Conservation (phyloP, 2,113 vertebrate genomes). For the Cricetomys ansorgei region DNA sequence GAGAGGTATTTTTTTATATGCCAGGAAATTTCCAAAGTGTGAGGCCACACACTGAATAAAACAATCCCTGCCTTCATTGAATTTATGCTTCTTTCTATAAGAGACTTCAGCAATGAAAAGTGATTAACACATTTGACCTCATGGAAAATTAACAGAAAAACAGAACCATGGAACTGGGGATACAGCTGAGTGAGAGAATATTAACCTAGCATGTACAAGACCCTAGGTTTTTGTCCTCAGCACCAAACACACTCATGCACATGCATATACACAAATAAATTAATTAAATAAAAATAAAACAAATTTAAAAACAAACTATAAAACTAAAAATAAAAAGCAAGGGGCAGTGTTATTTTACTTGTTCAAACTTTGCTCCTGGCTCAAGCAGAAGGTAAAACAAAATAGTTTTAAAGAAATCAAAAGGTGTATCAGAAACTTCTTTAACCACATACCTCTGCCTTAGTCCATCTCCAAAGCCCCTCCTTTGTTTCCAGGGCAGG, state of each 20-base stretch:
- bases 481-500: slow-evolving; percentile 33
- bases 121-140: slow-evolving; percentile 15
- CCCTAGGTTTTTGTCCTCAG: background rate
- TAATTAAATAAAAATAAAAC: too few relatives aligned
- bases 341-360: slow-evolving; percentile 20
- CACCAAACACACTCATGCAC: background rate
- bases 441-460: slow-evolving; percentile 1
- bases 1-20: slow-evolving; percentile 22
- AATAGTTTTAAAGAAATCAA: background rate
- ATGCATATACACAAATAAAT: background rate
- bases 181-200: background rate
- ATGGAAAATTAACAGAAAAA: slow-evolving; percentile 53
- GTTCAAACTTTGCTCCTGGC: slow-evolving; percentile 7
- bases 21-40: slow-evolving; percentile 39
- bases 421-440: background rate
- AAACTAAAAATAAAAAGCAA: background rate
- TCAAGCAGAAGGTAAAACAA: background rate
- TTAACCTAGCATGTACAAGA: background rate
- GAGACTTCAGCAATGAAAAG: slow-evolving; percentile 51
- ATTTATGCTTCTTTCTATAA: slow-evolving; percentile 58
- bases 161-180: background rate
- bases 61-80: slow-evolving; percentile 39
- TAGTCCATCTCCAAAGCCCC: background rate
- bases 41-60: slow-evolving; percentile 34
- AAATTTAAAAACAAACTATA: background rate